phyloP scores from a whole-genome alignment of 1,140 invertebrate genomes.

The Periplaneta americana region DNA sequence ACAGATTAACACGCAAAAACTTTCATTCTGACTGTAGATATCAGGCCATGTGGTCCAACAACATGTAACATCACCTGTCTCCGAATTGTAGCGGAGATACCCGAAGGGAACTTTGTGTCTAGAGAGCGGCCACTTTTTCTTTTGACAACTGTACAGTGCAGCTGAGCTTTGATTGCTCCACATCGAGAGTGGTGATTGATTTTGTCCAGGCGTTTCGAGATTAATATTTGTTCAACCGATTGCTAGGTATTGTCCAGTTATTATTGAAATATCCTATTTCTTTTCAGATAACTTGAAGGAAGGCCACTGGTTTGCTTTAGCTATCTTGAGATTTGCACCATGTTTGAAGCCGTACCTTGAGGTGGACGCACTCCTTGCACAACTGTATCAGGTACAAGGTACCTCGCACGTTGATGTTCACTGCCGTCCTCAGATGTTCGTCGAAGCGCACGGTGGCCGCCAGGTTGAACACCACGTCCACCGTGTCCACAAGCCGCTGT shows the following conservation, averaged over 20 bases:
- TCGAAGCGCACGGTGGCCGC: conserved; percentile 48
- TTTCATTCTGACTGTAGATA: no score
- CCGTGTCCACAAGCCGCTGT: conserved; percentile 38
- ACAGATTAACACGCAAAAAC: no score
- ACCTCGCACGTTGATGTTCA: conserved; percentile 23
- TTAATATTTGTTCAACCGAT: not conserved
- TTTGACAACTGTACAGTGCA: no score
- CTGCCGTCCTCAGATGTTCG: conserved; percentile 21
- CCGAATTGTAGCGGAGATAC: no score
- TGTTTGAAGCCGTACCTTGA: conserved; percentile 21
- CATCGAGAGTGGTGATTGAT: no score
- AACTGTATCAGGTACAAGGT: conserved; percentile 20
- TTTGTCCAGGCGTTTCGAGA: not conserved
- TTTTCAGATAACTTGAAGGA: no score
- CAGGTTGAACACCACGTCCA: conserved; percentile 57
- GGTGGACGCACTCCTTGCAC: conserved; percentile 32
- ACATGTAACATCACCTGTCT: no score
- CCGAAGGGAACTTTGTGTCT: no score
- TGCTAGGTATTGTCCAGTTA: not conserved
- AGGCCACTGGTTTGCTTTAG: no score
- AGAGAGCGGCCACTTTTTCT: no score
- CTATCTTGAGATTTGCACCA: not conserved
- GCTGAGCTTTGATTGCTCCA: no score
- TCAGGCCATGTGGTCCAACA: no score
- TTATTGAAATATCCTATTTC: not conserved